phyloP scores from a whole-genome alignment of 2,888 invertebrate genomes.

The Drosophila austrosaltans region DNA sequence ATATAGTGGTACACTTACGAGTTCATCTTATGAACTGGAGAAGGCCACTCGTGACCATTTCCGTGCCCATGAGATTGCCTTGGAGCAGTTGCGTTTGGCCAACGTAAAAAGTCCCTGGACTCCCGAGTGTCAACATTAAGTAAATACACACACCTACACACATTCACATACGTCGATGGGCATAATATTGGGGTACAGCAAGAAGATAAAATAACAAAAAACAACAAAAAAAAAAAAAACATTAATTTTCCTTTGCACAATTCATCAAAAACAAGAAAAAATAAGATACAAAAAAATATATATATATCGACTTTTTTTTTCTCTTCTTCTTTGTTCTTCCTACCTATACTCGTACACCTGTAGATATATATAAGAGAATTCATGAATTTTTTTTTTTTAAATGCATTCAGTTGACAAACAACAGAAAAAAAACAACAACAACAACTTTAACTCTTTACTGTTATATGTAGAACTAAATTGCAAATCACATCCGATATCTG shows the following conservation, averaged over 20 bases:
- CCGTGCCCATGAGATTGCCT: conserved; percentile 80
- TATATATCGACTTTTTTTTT: too few species aligned
- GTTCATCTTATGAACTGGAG: conserved; percentile 61
- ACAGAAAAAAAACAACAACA: conserved; percentile 64
- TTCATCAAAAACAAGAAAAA: conserved; percentile 29
- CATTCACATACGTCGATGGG: conserved; percentile 13
- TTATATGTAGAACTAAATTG: conserved; percentile 8
- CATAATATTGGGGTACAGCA: conserved; percentile 10
- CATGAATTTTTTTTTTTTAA: conserved; percentile 42
- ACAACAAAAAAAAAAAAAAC: not conserved
- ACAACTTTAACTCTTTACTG: not conserved
- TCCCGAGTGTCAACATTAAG: conserved; percentile 46
- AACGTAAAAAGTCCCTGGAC: conserved; percentile 57
- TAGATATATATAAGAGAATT: conserved; percentile 55
- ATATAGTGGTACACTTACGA: not conserved
- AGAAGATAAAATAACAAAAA: not conserved
- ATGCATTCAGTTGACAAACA: conserved; percentile 77
- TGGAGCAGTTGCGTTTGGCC: conserved; percentile 78
- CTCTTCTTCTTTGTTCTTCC: not conserved
- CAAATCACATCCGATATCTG: conserved; percentile 14
- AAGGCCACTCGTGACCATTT: conserved; percentile 80
- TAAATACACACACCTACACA: conserved; percentile 3
- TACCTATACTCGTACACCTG: conserved; percentile 74
- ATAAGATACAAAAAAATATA: not conserved
- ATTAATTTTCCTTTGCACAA: conserved; percentile 51